Evolutionary conservation across 2,113 vertebrate genomes (phyloP).

Genomic region (Pitta sordida): DNA sequence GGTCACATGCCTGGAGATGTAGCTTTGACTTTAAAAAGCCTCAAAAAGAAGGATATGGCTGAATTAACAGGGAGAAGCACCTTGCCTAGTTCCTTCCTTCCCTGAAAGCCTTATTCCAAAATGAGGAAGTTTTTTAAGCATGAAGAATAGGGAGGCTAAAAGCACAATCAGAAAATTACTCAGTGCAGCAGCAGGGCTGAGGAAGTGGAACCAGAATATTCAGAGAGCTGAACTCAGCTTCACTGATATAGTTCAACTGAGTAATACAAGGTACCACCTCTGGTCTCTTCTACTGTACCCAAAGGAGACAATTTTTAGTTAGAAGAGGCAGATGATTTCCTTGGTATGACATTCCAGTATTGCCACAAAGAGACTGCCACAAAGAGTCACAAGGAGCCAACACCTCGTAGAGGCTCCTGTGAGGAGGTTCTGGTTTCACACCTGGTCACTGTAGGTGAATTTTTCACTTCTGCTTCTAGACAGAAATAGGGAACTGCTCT

Average conservation of each 20-base stretch:
- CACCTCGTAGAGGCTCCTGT: not conserved
- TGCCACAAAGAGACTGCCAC: not conserved
- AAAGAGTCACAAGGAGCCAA: not conserved
- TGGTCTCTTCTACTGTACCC: fast-evolving
- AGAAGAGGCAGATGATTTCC: not conserved
- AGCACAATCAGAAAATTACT: not conserved
- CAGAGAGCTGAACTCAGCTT: not conserved
- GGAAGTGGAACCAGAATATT: not conserved
- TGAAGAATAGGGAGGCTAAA: not conserved
- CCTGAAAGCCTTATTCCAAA: not conserved
- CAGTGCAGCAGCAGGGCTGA: not conserved
- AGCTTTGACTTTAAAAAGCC: not conserved
- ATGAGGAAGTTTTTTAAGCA: not conserved
- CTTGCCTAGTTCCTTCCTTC: not conserved
- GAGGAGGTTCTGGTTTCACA: not conserved
- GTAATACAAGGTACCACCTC: not conserved
- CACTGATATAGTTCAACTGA: not conserved
- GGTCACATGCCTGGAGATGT: not conserved
- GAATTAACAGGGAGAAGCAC: not conserved
- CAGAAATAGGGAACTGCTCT: not conserved
- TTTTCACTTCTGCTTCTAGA: not conserved
- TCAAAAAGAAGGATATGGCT: not conserved
- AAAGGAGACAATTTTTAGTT: not conserved
- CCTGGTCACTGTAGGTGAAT: not conserved
- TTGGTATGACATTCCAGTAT: not conserved